These are phyloP conservation scores for Falco columbarius DNA, from an alignment of 2,797 vertebrate species.

Conservation along the genomic window DNA sequence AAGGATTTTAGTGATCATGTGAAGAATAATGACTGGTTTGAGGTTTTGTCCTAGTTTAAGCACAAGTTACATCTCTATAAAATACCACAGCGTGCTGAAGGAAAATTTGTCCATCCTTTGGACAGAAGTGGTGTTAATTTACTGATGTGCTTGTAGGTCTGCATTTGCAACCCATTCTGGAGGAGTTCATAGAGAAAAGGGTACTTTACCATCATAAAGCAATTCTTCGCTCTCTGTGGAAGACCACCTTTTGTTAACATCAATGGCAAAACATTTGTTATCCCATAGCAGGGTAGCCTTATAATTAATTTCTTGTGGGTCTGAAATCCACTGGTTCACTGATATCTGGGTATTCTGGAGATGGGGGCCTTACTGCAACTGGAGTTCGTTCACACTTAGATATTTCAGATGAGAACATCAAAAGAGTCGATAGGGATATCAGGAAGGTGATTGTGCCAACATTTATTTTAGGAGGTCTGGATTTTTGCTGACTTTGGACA, in stretches of 20 bases:
- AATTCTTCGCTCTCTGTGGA: not conserved
- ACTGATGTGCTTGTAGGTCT: not conserved
- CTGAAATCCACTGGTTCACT: not conserved
- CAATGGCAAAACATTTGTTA: not conserved
- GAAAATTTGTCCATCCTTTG: not conserved
- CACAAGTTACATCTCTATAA: not conserved
- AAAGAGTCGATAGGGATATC: not conserved
- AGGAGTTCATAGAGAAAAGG: not conserved
- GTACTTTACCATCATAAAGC: not conserved
- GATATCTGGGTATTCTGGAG: not conserved
- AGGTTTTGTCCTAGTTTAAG: not conserved
- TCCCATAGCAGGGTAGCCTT: not conserved
- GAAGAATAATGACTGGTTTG: not conserved
- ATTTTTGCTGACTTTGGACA: not conserved
- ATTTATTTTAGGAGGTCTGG: not conserved
- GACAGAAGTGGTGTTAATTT: not conserved
- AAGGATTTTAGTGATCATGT: not conserved
- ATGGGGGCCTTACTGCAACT: not conserved
- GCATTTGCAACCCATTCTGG: not conserved
- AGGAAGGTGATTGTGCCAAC: not conserved
- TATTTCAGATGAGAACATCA: not conserved
- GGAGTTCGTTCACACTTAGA: not conserved
- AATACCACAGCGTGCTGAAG: not conserved
- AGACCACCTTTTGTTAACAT: not conserved
- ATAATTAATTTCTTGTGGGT: not conserved